A percentile compares a stretch with the other conserved stretches of the same genome.
phyloP scores from a whole-genome alignment of 1,140 invertebrate genomes.

The Dinothrombium tinctorium region DNA sequence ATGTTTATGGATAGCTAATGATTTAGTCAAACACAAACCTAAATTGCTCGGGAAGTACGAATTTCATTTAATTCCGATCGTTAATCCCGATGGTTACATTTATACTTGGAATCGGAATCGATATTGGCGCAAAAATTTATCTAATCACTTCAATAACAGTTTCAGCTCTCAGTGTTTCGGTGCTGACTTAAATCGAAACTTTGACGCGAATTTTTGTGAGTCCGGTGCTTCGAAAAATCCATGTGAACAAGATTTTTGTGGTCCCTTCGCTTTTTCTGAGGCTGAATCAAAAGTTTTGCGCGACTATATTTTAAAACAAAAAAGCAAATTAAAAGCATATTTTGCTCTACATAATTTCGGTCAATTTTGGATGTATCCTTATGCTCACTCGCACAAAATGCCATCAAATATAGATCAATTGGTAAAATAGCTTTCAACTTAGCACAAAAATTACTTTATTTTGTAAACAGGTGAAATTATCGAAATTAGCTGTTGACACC shows the following conservation, averaged over 20 bases:
- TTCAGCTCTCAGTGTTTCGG: conserved; percentile 1
- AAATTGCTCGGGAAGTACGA: conserved; percentile 22
- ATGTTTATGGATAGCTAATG: neutral
- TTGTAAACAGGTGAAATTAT: no score
- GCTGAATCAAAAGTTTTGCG: conserved; percentile 31
- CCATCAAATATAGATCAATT: no score
- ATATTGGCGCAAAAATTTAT: conserved; percentile 16
- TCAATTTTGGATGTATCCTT: neutral
- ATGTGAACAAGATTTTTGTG: conserved; percentile 61
- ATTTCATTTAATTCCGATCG: conserved; percentile 36
- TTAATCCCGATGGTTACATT: conserved; percentile 44
- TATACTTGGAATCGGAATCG: conserved; percentile 22
- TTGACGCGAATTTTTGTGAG: neutral
- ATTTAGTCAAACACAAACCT: neutral
- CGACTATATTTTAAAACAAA: neutral
- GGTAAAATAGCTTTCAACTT: no score
- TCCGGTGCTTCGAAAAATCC: conserved; percentile 42
- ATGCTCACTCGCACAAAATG: neutral
- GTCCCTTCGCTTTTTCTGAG: conserved; percentile 12
- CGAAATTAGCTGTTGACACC: no score
- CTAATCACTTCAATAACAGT: neutral
- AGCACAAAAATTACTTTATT: no score
- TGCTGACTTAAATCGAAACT: conserved; percentile 4
- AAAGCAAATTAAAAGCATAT: no score
- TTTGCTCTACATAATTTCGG: conserved; percentile 2